phyloP scores from a whole-genome alignment of 1,140 invertebrate species.

The Theocolax elegans region DNA sequence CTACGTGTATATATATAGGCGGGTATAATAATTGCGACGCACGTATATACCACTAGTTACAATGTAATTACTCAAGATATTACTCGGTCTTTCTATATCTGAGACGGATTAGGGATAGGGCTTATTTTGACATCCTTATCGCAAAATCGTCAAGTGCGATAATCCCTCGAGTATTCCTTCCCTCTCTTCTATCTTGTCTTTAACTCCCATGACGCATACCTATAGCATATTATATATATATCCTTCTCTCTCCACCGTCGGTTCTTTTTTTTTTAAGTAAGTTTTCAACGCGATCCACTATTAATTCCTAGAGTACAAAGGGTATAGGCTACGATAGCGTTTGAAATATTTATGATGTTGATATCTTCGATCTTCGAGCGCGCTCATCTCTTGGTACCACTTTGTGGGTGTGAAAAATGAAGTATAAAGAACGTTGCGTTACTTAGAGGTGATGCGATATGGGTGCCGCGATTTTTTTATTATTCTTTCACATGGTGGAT shows the following conservation, averaged over 20 bases:
- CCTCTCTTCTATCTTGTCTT: neutral
- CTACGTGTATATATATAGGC: too few relatives aligned
- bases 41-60: too few relatives aligned
- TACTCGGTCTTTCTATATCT: too few relatives aligned
- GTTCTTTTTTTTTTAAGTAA: neutral
- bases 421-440: neutral
- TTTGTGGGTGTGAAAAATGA: conserved; percentile 25
- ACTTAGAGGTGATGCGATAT: neutral
- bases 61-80: conserved; percentile 59
- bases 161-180: conserved; percentile 50
- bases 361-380: conserved; percentile 38
- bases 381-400: neutral
- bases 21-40: too few relatives aligned
- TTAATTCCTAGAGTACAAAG: too few relatives aligned
- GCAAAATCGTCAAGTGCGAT: conserved; percentile 56
- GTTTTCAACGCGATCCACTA: too few relatives aligned
- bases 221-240: too few relatives aligned
- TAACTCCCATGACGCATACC: neutral
- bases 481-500: too few relatives aligned
- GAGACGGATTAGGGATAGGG: conserved; percentile 40
- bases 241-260: neutral
- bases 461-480: too few relatives aligned
- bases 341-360: conserved; percentile 43
- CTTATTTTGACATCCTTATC: conserved; percentile 64
- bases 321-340: too few relatives aligned